A percentile compares a stretch with the other conserved stretches of the same genome.
phyloP scores from a whole-genome alignment of 2,797 vertebrate genomes.

The Diplodus puntazzo region DNA sequence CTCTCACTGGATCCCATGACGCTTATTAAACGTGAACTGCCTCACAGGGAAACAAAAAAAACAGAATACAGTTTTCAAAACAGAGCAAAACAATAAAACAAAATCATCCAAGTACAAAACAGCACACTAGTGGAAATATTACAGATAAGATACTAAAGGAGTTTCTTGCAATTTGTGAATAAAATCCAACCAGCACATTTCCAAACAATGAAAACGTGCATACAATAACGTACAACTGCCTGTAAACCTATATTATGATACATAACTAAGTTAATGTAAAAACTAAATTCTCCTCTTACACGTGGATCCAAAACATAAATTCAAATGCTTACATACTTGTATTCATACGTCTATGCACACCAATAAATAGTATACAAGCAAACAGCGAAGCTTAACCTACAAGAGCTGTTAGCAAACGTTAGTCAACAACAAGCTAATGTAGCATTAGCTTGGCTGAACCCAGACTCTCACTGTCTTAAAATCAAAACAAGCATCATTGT shows the following conservation, averaged over 20 bases:
- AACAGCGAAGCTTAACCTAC: too few species aligned
- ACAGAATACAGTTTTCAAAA: not conserved
- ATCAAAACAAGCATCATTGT: not conserved
- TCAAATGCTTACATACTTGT: not conserved
- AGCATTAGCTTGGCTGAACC: conserved; percentile 4
- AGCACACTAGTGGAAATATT: not conserved
- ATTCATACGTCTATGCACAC: not conserved
- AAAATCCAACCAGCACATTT: not conserved
- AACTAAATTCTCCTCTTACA: too few species aligned
- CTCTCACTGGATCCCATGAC: conserved; percentile 86
- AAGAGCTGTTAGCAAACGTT: not conserved
- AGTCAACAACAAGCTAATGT: not conserved
- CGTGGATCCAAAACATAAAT: not conserved
- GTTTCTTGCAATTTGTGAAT: not conserved
- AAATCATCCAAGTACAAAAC: not conserved
- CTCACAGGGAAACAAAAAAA: not conserved
- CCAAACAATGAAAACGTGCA: not conserved
- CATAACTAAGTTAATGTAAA: too few species aligned
- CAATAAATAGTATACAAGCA: too few species aligned
- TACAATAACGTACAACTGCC: not conserved
- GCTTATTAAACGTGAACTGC: not conserved
- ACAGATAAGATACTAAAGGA: not conserved
- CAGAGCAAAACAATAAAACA: not conserved
- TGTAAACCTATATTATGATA: too few species aligned
- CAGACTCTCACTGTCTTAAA: not conserved